Percentiles rank a stretch among this genome's conserved stretches.
These are phyloP conservation scores for Isaurus tuberculatus DNA, from an alignment of 92 coral and sea anemone genomes.

Conservation along the genomic window DNA sequence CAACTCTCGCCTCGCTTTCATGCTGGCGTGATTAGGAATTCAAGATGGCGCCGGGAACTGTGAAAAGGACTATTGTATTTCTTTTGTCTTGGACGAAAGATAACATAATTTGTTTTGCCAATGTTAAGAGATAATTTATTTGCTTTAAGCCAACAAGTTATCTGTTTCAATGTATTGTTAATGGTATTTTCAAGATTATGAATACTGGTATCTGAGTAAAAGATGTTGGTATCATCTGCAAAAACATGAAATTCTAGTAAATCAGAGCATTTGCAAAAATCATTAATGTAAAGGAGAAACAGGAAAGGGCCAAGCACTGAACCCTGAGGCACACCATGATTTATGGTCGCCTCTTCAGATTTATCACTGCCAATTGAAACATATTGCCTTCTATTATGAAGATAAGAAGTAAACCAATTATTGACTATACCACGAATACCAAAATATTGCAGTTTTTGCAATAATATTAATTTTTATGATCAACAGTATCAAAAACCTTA, in stretches of 20 bases:
- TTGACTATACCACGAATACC: conserved; percentile 27
- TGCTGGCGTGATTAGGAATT: too few species aligned
- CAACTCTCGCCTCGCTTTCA: too few species aligned
- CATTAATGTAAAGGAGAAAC: conserved; percentile 5
- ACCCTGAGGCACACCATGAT: background rate
- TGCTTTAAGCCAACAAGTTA: conserved; percentile 3
- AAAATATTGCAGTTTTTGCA: conserved; percentile 31
- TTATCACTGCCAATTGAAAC: conserved; percentile 11
- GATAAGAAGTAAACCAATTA: conserved; percentile 33
- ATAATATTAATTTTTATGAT: conserved; percentile 25
- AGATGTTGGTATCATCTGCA: background rate
- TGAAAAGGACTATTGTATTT: background rate
- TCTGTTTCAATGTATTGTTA: background rate
- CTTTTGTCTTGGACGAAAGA: background rate
- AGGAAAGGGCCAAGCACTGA: conserved; percentile 7
- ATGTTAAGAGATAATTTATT: background rate
- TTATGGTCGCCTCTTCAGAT: background rate
- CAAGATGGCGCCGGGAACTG: too few species aligned
- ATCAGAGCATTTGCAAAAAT: background rate
- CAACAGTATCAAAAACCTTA: conserved; percentile 30
- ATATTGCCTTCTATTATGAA: conserved; percentile 27
- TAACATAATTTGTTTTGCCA: background rate
- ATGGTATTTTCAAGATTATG: background rate
- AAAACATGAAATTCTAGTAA: background rate
- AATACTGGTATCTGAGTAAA: background rate